phyloP scores from a whole-genome alignment of 1,140 invertebrate genomes.

The Aplysia californica region DNA sequence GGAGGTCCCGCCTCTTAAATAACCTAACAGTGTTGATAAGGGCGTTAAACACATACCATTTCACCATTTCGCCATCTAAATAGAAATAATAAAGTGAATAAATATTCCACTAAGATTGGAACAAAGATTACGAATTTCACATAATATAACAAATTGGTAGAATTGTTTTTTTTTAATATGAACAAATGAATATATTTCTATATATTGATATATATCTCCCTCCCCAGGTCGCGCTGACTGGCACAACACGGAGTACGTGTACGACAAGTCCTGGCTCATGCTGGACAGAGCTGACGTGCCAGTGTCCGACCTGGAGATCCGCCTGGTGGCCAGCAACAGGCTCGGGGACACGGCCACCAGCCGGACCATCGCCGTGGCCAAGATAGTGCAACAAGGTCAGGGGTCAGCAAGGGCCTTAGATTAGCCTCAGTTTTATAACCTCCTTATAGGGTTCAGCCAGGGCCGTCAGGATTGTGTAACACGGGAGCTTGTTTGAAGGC shows the following conservation, averaged over 20 bases:
- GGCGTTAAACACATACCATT: no score
- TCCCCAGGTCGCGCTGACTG: constrained; percentile 22
- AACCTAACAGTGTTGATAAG: no score
- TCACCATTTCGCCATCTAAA: no score
- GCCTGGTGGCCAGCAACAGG: constrained; percentile 34
- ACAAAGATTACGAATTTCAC: no score
- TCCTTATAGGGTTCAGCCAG: background rate
- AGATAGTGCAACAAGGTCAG: constrained; percentile 8
- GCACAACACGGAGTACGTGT: constrained; percentile 33
- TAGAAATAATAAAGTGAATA: no score
- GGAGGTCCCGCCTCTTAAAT: no score
- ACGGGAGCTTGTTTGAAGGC: background rate
- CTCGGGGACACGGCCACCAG: constrained; percentile 35
- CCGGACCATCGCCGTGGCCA: constrained; percentile 24
- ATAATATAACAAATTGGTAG: no score
- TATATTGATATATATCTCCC: background rate
- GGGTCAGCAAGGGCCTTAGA: background rate
- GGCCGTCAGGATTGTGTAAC: background rate
- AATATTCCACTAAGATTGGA: no score
- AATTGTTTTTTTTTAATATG: no score
- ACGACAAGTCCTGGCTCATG: constrained; percentile 34
- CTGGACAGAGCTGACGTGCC: constrained; percentile 29
- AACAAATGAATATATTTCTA: no score
- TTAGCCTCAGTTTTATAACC: background rate
- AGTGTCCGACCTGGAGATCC: constrained; percentile 29